Evolutionary conservation across 2,797 vertebrate genomes (phyloP), one percentile per base, ranked within the genome.

Genomic region (Crocidura indochinensis): DNA sequence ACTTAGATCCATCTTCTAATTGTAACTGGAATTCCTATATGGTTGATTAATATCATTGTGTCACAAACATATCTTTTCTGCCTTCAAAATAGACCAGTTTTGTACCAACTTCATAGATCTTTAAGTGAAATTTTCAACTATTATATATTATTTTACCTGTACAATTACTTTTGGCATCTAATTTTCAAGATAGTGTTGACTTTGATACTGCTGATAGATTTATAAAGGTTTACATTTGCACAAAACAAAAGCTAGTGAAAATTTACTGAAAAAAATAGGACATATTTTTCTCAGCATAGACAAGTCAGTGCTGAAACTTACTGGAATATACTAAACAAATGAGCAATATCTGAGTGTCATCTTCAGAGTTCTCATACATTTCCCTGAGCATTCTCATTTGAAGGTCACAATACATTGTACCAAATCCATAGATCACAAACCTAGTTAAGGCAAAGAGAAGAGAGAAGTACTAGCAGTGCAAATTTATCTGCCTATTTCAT

Each of bases 401-500:
- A 56, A 0, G 29, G 56, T 78, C 24, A 20, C 46, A 90, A 72
- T 46, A 81, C 22, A 67, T 29, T 91, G 51, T 87, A 27, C 38
- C 22, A 77, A 88, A 74, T 85, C 56, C 71, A 94, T 31, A 80
- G 69, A 90, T 38, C 51, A 38, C n/a, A 27, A 60, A 80, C 72
- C 65, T 74, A 77, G 87, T 94, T 80, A 80, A 73, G 46, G 69
- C 24, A 65, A 0, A 62, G 53, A 47, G 38, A 65, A 91, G 87
- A n/a, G 73, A 8, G 31, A 67, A 80, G 17, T 51, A 82, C 53
- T 9, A 56, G 73, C 80, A 83, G 24, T 49, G 7, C 19, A 38
- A 22, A 56, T 91, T 94, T 46, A 73, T 74, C 64, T 88, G 49
- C 86, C 31, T 17, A 14, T 90, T 83, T 86, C 71, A 73, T 51